Base-by-base conservation (phyloP, 2,888 invertebrate genomes). In the Orthonychiurus folsomi region DNA sequence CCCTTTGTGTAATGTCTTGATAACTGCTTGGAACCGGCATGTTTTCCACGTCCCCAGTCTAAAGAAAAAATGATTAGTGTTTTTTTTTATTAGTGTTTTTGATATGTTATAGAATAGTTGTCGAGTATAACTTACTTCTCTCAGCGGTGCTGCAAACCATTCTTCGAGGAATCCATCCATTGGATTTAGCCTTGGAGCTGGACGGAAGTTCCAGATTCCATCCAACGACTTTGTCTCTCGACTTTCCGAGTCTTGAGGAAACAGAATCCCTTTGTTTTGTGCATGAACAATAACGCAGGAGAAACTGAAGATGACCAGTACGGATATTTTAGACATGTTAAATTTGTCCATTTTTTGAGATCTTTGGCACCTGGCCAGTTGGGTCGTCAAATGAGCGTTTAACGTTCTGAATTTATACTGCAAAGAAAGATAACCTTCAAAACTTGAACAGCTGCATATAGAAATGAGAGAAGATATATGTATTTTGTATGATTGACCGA, bases 11-110 rank as follows among this genome's bases (percentile, higher is more conserved):
- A 27, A 85, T 76, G 73, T 84, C 84, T 74, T 84, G 84, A 75
- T 78, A 84, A 68, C 82, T 82, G 20, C 80, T 76, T 1, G 84
- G 83, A 1, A 84, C 83, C 21, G 84, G 82, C 82, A 84, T 83
- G 1, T 75, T 73, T 48, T 79, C 76, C 3, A 78, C 73, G 28
- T 79, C 78, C 25, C 76, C 69, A 18, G 61, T 65, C 68, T 69
- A 60, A 20, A 37, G 37, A 37, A 37, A 37, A 37, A 37, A 37
- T 37, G 5, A 9, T 15, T 15, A 37, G 37, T n/a, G n/a, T n/a
- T n/a, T n/a, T n/a, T n/a, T n/a, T n/a, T n/a, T n/a, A n/a, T n/a
- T n/a, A n/a, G n/a, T n/a, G n/a, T n/a, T n/a, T n/a, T n/a, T n/a
- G n/a, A n/a, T n/a, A n/a, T n/a, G n/a, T n/a, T n/a, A n/a, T n/a